A percentile compares a stretch with the other conserved stretches of the same genome.
phyloP scores from a whole-genome alignment of 2,888 invertebrate species.

The Drosophila meridiana region DNA sequence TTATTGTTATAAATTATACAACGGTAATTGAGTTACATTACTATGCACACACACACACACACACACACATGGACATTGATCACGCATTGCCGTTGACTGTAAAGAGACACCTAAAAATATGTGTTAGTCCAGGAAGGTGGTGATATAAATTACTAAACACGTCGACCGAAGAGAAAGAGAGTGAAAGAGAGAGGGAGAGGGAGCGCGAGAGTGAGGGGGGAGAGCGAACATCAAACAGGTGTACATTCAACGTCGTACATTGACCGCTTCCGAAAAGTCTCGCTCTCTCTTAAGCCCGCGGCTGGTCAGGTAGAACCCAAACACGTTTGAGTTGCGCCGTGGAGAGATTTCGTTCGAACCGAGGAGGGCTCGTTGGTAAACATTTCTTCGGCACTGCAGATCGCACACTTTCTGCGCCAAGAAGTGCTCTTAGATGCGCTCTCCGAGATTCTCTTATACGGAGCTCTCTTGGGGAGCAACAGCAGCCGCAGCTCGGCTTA shows the following conservation, averaged over 20 bases:
- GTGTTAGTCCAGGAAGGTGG: slow-evolving; percentile 31
- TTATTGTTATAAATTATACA: slow-evolving; percentile 39
- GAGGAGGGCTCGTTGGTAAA: slow-evolving; percentile 30
- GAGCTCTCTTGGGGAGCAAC: slow-evolving; percentile 6
- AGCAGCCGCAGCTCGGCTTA: slow-evolving; percentile 33
- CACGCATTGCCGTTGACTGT: slow-evolving; percentile 37
- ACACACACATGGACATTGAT: slow-evolving; percentile 6
- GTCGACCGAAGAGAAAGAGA: slow-evolving; percentile 37
- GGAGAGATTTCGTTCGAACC: slow-evolving; percentile 49
- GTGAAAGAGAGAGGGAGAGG: not conserved
- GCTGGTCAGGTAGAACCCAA: slow-evolving; percentile 35
- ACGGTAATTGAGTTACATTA: slow-evolving; percentile 59
- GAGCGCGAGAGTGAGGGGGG: slow-evolving; percentile 26
- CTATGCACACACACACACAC: slow-evolving; percentile 23
- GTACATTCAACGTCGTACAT: slow-evolving; percentile 66
- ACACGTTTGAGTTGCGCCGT: slow-evolving; percentile 64
- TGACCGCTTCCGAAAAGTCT: slow-evolving; percentile 58
- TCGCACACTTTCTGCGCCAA: slow-evolving; percentile 34
- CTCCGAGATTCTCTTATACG: slow-evolving; percentile 31
- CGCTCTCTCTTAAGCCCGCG: slow-evolving; percentile 31
- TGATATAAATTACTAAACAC: slow-evolving; percentile 47
- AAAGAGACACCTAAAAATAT: slow-evolving; percentile 44
- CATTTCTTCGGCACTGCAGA: slow-evolving; percentile 56
- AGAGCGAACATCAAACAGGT: slow-evolving; percentile 53
- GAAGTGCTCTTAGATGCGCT: slow-evolving; percentile 26